Evolutionary conservation across 2,888 invertebrate species (phyloP), one percentile per base, ranked within the genome.

Genomic region (Pseudoips prasinana): DNA sequence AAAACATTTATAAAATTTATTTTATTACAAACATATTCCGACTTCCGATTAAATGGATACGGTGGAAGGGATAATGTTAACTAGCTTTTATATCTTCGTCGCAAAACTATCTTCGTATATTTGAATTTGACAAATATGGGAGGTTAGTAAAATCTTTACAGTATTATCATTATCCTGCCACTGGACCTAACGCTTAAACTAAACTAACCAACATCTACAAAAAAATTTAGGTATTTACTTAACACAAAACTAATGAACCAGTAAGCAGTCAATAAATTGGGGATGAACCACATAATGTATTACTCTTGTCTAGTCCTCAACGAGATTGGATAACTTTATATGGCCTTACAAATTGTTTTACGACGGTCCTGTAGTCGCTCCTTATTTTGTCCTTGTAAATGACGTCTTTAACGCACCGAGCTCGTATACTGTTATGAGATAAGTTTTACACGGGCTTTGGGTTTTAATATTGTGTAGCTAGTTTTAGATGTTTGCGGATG

Each of bases 311-410:
- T 42, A 45, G 42, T 34, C 46, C 44, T 50, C 44, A 53, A 55
- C 58, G 47, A 74, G 73, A 77, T 79, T 75, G 74, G 73, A 70
- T 76, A 78, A 78, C 67, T 79, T 79, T 73, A 67, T 75, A 78
- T 58, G 66, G 63, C 56, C 59, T 60, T 58, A 63, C 67, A 75
- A 74, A 74, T 75, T 75, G 73, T 72, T 73, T 74, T 63, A 70
- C 64, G 58, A 59, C 45, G 55, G 51, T 54, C 39, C 41, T 42
- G 28, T 24, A 51, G 47, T 50, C 50, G 50, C 53, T 56, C 65
- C 60, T 58, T 55, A 57, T 60, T 61, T 61, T 57, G 58, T 56
- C 52, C 58, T 22, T 19, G 49, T 54, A 63, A 60, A 57, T 59
- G 56, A 64, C 58, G 55, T 58, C 62, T 64, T 62, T 60, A 58